Base-by-base conservation (phyloP, 2,797 vertebrate genomes). In the Acanthurus lineatus region DNA sequence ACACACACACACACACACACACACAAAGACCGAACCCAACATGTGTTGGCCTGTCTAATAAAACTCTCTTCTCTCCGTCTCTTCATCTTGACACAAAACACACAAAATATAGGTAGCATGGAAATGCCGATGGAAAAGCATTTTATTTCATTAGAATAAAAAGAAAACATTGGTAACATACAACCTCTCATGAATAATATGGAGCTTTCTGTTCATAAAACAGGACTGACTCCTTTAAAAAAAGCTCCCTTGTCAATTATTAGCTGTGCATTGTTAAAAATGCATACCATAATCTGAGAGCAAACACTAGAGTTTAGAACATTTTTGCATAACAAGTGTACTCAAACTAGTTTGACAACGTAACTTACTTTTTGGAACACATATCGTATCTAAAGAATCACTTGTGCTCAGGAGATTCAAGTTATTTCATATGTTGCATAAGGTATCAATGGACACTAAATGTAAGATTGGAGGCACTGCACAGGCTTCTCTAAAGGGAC, bases 121-220 rank as follows among this genome's bases (percentile, higher is more conserved):
- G 16, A 48, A 53, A 66, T 82, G 79, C 56, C 28, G 69, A 72
- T 25, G 78, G 57, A 47, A 80, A 86, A 32, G 28, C 28, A 32
- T 79, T 93, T 94, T 94, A 94, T 94, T 94, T 89, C 44, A 56
- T 49, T 69, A 82, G 58, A 79, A 87, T 91, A 92, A 56, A 91
- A 90, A 92, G 28, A 90, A 88, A 93, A 91, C 85, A 90, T 32
- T 38, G 79, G 75, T 88, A 89, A 87, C 82, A 93, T 68, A 85
- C 60, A 83, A 77, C 77, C 75, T 69, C 62, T 86, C 22, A 52
- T 69, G 54, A 77, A 73, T 78, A 71, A 83, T 54, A 69, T 49
- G 68, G 82, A 68, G 73, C 73, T 52, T 77, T 88, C 45, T 70
- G 82, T 56, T 88, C 82, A 70, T 77, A 91, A 91, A 93, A 93